Percentiles rank a stretch among this genome's conserved stretches.
These are phyloP conservation scores for Ctenomys sociabilis DNA, from an alignment of 2,113 vertebrate species.

Conservation along the genomic window DNA sequence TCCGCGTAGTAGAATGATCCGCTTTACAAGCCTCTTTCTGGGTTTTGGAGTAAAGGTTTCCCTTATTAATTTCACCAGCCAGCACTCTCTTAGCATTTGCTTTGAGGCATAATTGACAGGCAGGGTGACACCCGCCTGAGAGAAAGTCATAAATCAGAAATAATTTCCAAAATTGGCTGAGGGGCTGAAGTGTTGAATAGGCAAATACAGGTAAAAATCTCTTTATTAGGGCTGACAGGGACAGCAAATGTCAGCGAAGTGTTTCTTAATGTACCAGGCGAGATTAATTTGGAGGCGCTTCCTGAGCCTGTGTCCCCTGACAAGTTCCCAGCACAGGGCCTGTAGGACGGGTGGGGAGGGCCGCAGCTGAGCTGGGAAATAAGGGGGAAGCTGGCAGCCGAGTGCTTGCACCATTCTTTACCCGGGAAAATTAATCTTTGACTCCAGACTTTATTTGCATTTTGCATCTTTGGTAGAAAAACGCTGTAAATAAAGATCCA, in stretches of 20 bases:
- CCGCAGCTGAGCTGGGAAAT: constrained; percentile 55
- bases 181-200: constrained; percentile 90
- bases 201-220: constrained; percentile 92
- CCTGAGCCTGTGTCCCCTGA: constrained; percentile 73
- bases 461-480: constrained; percentile 54
- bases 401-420: not conserved
- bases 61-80: constrained; percentile 90
- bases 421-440: constrained; percentile 26
- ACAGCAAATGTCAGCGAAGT: constrained; percentile 88
- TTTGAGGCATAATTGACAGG: constrained; percentile 91
- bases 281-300: constrained; percentile 86
- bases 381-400: not conserved
- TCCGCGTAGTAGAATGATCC: constrained; percentile 77
- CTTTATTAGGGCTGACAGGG: constrained; percentile 90
- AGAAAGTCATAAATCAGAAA: constrained; percentile 91
- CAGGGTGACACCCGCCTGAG: constrained; percentile 86
- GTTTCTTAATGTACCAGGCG: constrained; percentile 82
- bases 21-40: constrained; percentile 75
- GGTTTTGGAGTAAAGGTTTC: constrained; percentile 86
- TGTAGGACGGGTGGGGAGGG: not conserved
- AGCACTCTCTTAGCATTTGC: constrained; percentile 91
- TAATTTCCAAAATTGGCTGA: constrained; percentile 91
- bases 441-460: constrained; percentile 37
- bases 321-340: constrained; percentile 56
- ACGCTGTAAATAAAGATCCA: not conserved